Percentiles rank a stretch among this genome's conserved stretches.
phyloP scores from a whole-genome alignment of 35 echinoderm and acorn worm species.

The Amphiura filiformis region DNA sequence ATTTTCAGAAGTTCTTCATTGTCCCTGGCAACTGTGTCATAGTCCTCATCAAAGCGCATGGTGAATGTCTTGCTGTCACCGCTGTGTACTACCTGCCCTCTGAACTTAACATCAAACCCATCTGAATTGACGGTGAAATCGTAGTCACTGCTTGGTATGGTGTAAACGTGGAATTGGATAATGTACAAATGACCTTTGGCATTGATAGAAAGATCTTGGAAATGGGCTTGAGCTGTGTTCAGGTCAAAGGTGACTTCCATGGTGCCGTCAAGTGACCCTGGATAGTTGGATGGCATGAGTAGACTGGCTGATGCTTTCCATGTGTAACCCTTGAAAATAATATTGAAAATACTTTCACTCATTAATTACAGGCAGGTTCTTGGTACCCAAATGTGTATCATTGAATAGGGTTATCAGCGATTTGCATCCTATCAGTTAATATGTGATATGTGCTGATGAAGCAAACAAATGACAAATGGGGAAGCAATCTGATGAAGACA shows the following conservation, averaged over 20 bases:
- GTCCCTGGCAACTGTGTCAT: slow-evolving; percentile 53
- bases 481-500: too few relatives aligned
- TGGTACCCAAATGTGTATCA: too few relatives aligned
- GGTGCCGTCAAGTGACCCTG: slow-evolving; percentile 51
- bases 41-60: slow-evolving; percentile 57
- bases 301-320: slow-evolving; percentile 57
- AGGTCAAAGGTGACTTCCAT: slow-evolving; percentile 61
- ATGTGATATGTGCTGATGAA: too few relatives aligned
- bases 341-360: background rate
- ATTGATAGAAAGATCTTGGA: slow-evolving; percentile 64
- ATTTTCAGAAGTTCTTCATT: slow-evolving; percentile 49
- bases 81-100: background rate
- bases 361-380: background rate
- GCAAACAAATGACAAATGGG: too few relatives aligned
- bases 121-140: slow-evolving; percentile 20
- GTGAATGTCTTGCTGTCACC: slow-evolving; percentile 43
- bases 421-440: too few relatives aligned
- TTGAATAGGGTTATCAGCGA: too few relatives aligned
- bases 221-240: slow-evolving; percentile 31
- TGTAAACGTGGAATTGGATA: slow-evolving; percentile 52
- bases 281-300: slow-evolving; percentile 68
- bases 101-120: slow-evolving; percentile 58
- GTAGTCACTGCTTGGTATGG: slow-evolving; percentile 60
- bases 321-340: background rate
- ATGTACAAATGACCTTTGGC: slow-evolving; percentile 53